phyloP scores from a whole-genome alignment of 2,888 invertebrate genomes.

The Ferrisia virgata region DNA sequence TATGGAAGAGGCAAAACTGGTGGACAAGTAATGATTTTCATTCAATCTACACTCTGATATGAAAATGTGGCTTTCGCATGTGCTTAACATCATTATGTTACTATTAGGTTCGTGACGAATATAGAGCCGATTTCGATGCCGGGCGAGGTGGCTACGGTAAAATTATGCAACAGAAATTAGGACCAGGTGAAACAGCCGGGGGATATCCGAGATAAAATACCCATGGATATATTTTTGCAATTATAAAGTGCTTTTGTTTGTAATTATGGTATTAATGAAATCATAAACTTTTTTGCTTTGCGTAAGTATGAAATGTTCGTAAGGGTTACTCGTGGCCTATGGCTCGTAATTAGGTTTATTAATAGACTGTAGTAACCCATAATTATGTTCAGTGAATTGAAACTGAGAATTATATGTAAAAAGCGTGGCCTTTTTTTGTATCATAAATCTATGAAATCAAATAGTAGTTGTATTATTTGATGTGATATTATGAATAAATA shows the following conservation, averaged over 20 bases:
- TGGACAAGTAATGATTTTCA: constrained; percentile 72
- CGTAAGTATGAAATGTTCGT: not conserved
- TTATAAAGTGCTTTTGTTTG: not conserved
- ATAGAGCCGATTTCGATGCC: constrained; percentile 92
- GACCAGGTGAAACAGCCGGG: constrained; percentile 52
- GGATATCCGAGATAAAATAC: constrained; percentile 28
- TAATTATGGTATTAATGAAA: not conserved
- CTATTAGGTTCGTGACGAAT: constrained; percentile 90
- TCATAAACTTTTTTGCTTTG: not conserved
- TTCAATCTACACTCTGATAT: no score
- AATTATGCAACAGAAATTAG: constrained; percentile 75
- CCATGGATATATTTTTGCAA: not conserved
- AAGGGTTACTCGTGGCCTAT: not conserved
- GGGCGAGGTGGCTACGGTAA: constrained; percentile 98
- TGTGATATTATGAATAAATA: constrained; percentile 28
- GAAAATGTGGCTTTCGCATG: no score
- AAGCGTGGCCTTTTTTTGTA: not conserved
- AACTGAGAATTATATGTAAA: not conserved
- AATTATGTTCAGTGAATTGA: not conserved
- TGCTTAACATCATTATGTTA: not conserved
- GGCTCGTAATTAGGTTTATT: not conserved
- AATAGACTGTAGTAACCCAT: not conserved
- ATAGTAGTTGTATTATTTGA: not conserved
- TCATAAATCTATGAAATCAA: not conserved
- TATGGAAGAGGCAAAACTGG: constrained; percentile 97